Evolutionary conservation across 1,140 invertebrate species (phyloP).

Genomic region (Chionoecetes opilio): DNA sequence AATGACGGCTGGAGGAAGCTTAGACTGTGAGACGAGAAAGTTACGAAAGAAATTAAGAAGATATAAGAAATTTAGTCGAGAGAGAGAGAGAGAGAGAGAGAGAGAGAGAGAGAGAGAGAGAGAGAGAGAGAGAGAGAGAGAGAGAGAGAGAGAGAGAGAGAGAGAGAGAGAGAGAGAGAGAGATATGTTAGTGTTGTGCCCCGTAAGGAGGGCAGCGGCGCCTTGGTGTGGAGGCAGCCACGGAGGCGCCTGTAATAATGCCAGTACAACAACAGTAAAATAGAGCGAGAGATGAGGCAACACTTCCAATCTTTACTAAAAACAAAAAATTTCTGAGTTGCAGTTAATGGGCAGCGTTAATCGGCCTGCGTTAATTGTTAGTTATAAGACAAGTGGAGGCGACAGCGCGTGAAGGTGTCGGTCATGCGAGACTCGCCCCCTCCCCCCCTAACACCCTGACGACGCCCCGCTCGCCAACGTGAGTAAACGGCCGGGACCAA

Average conservation of each 20-base stretch:
- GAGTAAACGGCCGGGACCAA: not conserved
- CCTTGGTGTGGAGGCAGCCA: too few relatives aligned
- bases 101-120: slow-evolving; percentile 40
- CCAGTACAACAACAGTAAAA: too few relatives aligned
- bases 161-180: too few relatives aligned
- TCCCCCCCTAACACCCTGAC: not conserved
- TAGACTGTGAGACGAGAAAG: too few relatives aligned
- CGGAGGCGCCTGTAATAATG: too few relatives aligned
- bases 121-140: slow-evolving; percentile 46
- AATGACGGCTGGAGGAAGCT: too few relatives aligned
- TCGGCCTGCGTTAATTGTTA: not conserved
- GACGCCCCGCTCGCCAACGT: not conserved
- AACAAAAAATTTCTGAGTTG: not conserved
- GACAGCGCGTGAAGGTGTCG: not conserved
- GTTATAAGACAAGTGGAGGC: not conserved
- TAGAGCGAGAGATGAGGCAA: too few relatives aligned
- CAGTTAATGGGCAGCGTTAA: not conserved
- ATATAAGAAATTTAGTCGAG: too few relatives aligned
- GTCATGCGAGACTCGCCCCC: not conserved
- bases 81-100: slow-evolving; percentile 44
- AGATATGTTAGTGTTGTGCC: too few relatives aligned
- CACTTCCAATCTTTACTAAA: not conserved
- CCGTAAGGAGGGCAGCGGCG: too few relatives aligned
- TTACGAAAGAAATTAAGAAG: too few relatives aligned
- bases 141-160: not conserved